Evolutionary conservation across 1,140 invertebrate genomes (phyloP), one percentile per base, ranked within the genome.

Genomic region (Anagrus nilaparvatae): DNA sequence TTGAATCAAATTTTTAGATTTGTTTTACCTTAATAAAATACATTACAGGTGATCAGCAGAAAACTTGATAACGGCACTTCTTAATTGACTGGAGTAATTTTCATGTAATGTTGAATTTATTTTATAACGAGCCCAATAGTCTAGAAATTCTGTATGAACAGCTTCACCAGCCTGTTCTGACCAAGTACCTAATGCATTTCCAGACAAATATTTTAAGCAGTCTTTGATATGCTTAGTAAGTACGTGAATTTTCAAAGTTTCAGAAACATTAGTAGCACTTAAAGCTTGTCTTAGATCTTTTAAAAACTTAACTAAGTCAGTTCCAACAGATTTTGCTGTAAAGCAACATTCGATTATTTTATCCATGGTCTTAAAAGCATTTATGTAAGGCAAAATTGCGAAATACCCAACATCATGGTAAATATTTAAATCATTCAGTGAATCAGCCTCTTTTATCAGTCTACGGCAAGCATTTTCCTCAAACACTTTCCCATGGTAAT

Each of bases 381-480:
- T 25, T 17, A 38, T 17, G 17, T 4, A 38, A 10, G 36, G 36
- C 17, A 28, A n/a, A 16, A 38, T 16, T 5, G n/a, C 13, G 12
- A 27, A 27, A 24, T 27, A n/a, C n/a, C n/a, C n/a, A n/a, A n/a
- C n/a, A 27, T 25, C 10, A 16, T 17, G 10, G 25, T 24, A 28
- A 17, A 43, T 43, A 25, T 35, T 21, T 19, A 18, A 18, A 36
- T 43, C 32, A n/a, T 21, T 6, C 6, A 42, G 23, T 24, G 20
- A 17, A 32, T 42, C 31, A 12, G 40, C 17, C 23, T 40, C 18
- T 40, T 44, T 36, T 20, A 46, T 28, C 29, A 46, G 31, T 28
- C 23, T 49, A 28, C 43, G 1, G 14, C 42, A 48, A 17, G 43
- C 36, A 40, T 48, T 48, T n/a, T 38, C 47, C 36, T 49, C 32